phyloP scores from a whole-genome alignment of 2,113 vertebrate species.

The Elephantulus edwardii region DNA sequence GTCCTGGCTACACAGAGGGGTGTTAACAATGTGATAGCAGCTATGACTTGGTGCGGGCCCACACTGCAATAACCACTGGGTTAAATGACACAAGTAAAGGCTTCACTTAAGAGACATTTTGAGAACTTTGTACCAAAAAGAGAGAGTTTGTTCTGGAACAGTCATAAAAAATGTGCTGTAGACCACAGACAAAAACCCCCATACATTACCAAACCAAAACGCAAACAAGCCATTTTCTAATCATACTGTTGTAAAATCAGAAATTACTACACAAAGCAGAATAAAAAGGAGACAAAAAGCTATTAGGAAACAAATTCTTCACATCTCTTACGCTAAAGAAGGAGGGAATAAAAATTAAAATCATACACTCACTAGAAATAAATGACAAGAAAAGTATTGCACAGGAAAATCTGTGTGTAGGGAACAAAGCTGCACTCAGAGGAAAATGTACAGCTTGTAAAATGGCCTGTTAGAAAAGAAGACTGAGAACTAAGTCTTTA shows the following conservation, averaged over 20 bases:
- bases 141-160: constrained; percentile 29
- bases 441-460: constrained; percentile 1
- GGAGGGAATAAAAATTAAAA: not conserved
- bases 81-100: constrained; percentile 5
- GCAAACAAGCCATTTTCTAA: not conserved
- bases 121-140: constrained; percentile 26
- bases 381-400: not conserved
- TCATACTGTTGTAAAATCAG: not conserved
- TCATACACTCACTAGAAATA: not conserved
- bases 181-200: not conserved
- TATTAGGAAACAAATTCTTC: not conserved
- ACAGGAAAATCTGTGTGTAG: not conserved
- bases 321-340: not conserved
- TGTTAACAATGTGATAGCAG: not conserved
- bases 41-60: not conserved
- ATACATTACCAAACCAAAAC: constrained; percentile 26
- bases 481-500: not conserved
- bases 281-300: not conserved
- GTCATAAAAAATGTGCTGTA: constrained; percentile 15
- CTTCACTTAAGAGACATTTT: constrained; percentile 18
- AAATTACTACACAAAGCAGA: constrained; percentile 32
- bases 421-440: not conserved
- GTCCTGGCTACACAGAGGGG: not conserved
- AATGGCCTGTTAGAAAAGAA: not conserved
- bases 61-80: not conserved